Conservation (phyloP, 2,888 invertebrate species). For the Furcula furcula region DNA sequence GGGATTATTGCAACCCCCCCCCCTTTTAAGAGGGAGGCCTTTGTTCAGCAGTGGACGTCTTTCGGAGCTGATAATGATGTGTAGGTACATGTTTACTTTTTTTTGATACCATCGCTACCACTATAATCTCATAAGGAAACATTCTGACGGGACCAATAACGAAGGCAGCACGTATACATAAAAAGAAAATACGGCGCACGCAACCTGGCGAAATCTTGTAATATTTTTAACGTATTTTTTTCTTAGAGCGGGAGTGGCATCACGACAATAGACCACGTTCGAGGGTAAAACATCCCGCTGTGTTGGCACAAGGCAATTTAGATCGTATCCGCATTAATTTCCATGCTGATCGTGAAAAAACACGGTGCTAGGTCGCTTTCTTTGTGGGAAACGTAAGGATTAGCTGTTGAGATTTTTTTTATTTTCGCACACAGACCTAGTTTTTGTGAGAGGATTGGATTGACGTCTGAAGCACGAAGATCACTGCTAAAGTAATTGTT, state of each 20-base stretch:
- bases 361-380: background rate
- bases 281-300: slow-evolving; percentile 6
- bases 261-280: slow-evolving; percentile 21
- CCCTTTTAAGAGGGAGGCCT: no score
- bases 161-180: slow-evolving; percentile 13
- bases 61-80: no score
- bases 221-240: slow-evolving; percentile 27
- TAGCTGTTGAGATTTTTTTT: background rate
- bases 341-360: slow-evolving; percentile 8
- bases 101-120: no score
- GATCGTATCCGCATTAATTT: slow-evolving; percentile 20
- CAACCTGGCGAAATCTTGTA: slow-evolving; percentile 18
- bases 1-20: no score
- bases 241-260: slow-evolving; percentile 6
- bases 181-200: no score
- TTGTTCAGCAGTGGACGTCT: no score
- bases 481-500: no score
- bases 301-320: slow-evolving; percentile 17
- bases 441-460: no score
- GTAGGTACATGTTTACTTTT: no score
- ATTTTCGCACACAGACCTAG: no score
- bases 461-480: no score
- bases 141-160: slow-evolving; percentile 29
- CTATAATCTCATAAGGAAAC: slow-evolving; percentile 21
- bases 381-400: background rate